Evolutionary conservation across 2,113 vertebrate genomes (phyloP).

Genomic region (Smithornis capensis): DNA sequence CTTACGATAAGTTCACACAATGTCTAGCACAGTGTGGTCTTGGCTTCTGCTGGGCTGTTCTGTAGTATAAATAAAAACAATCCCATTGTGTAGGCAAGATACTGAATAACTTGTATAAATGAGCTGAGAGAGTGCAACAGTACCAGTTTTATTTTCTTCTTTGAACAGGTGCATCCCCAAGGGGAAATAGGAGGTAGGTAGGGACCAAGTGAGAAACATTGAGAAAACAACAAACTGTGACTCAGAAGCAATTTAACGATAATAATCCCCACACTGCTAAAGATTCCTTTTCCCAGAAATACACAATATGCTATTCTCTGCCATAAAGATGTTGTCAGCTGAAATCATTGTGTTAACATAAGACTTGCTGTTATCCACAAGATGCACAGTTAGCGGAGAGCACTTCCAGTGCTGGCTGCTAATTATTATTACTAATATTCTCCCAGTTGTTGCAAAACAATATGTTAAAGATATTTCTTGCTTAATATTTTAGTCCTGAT

Average conservation of each 20-base stretch:
- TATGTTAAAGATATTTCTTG: background rate
- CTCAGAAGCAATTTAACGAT: constrained; percentile 27
- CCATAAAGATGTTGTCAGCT: background rate
- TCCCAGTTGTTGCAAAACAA: background rate
- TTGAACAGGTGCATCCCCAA: background rate
- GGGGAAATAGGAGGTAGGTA: constrained; percentile 10
- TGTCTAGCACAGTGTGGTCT: background rate
- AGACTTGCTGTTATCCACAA: background rate
- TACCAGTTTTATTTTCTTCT: background rate
- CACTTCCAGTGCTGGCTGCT: background rate
- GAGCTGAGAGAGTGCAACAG: background rate
- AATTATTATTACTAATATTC: background rate
- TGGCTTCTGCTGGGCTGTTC: background rate
- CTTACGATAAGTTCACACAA: background rate
- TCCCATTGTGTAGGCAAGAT: background rate
- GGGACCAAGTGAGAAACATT: background rate
- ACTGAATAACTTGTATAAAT: background rate
- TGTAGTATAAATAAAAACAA: background rate
- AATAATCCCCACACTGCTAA: background rate
- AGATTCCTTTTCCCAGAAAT: constrained; percentile 13
- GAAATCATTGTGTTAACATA: background rate
- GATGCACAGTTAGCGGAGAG: background rate
- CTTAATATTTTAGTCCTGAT: background rate
- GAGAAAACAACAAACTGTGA: background rate
- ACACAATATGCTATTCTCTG: background rate